These are phyloP conservation scores for Dexiosoma caninum DNA, from an alignment of 2,888 invertebrate genomes.

Conservation along the genomic window DNA sequence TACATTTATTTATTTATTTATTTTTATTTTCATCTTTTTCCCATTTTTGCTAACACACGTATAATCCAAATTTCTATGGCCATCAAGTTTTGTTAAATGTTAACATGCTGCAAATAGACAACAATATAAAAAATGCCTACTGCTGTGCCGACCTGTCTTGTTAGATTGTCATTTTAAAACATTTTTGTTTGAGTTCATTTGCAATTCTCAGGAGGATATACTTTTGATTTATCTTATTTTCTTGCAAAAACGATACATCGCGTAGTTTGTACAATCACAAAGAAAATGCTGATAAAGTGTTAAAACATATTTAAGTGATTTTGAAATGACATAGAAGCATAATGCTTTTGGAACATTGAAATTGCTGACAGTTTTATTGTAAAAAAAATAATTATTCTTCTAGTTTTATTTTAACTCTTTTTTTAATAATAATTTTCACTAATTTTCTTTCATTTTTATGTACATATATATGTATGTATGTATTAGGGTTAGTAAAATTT, in stretches of 20 bases:
- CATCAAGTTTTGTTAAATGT: conserved; percentile 51
- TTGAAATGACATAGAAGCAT: neutral
- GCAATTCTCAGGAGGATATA: conserved; percentile 53
- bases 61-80: conserved; percentile 54
- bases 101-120: conserved; percentile 45
- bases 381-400: no score
- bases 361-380: neutral
- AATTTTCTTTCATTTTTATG: no score
- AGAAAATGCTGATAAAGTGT: neutral
- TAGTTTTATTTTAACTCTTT: no score
- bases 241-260: conserved; percentile 3
- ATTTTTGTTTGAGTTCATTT: conserved; percentile 57
- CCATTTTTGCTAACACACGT: conserved; percentile 20
- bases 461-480: no score
- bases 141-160: conserved; percentile 58
- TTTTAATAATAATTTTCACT: no score
- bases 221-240: conserved; percentile 18
- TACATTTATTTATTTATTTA: neutral
- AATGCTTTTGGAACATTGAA: neutral
- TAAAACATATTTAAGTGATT: neutral
- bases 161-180: conserved; percentile 54
- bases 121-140: conserved; percentile 40
- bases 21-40: neutral
- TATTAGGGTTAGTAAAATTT: no score
- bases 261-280: neutral